These are phyloP conservation scores for Geotrypetes seraphini DNA, from an alignment of 2,797 vertebrate genomes.

Conservation along the genomic window DNA sequence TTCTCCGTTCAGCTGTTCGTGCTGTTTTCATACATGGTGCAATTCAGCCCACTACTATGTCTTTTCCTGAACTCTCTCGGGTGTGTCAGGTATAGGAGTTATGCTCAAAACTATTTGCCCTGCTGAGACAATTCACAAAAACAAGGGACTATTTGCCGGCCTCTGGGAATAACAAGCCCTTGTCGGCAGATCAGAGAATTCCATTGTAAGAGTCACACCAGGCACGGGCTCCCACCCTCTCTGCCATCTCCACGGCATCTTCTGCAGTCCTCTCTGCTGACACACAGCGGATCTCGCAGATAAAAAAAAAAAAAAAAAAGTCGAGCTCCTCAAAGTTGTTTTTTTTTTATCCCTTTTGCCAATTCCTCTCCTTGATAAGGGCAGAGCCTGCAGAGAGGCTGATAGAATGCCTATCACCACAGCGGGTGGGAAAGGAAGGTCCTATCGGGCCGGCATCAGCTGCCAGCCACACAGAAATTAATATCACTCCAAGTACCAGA, in stretches of 20 bases:
- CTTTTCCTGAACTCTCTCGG: too few relatives aligned
- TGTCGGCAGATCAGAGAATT: too few relatives aligned
- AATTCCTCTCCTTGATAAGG: slow-evolving; percentile 87
- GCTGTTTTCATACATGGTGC: too few relatives aligned
- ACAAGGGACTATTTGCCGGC: too few relatives aligned
- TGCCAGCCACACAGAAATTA: slow-evolving; percentile 73
- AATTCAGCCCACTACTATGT: too few relatives aligned
- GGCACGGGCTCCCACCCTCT: too few relatives aligned
- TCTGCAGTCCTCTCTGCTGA: slow-evolving; percentile 29
- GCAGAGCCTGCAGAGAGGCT: slow-evolving; percentile 76
- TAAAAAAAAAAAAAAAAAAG: slow-evolving; percentile 77
- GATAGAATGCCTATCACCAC: slow-evolving; percentile 79
- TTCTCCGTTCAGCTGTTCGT: too few relatives aligned
- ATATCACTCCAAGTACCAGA: slow-evolving; percentile 80
- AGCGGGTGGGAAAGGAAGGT: slow-evolving; percentile 65
- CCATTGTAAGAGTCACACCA: too few relatives aligned
- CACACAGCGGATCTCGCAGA: slow-evolving; percentile 51
- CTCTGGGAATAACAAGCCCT: too few relatives aligned
- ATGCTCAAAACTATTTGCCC: too few relatives aligned
- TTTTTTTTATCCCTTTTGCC: slow-evolving; percentile 60
- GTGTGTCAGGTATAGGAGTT: too few relatives aligned
- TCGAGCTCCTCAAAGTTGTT: slow-evolving; percentile 79
- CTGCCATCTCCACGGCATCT: background rate
- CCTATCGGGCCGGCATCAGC: slow-evolving; percentile 73
- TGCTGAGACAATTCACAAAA: too few relatives aligned